A percentile compares a stretch with the other conserved stretches of the same genome.
Evolutionary conservation across 2,113 vertebrate species (phyloP).

Genomic region (Phycodurus eques): DNA sequence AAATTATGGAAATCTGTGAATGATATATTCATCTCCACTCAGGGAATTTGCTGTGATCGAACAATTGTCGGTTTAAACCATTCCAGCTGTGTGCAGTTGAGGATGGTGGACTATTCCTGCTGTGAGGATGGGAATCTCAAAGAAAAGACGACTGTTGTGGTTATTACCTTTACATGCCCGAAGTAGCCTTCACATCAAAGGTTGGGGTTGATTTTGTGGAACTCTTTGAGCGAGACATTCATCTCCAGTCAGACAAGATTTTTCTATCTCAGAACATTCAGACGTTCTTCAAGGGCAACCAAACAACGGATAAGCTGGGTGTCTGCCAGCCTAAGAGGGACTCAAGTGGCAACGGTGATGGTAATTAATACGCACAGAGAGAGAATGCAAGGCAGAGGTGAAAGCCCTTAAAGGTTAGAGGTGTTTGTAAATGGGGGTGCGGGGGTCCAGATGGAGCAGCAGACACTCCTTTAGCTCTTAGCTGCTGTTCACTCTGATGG

Average conservation of each 20-base stretch:
- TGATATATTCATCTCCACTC: too few relatives aligned
- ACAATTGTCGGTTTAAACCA: too few relatives aligned
- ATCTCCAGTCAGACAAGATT: background rate
- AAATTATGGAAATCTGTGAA: too few relatives aligned
- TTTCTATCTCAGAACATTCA: background rate
- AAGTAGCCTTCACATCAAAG: background rate
- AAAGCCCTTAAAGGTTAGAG: constrained; percentile 12
- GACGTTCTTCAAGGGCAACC: background rate
- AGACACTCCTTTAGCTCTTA: constrained; percentile 40
- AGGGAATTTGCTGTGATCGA: too few relatives aligned
- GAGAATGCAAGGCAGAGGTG: constrained; percentile 1
- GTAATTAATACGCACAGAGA: constrained; percentile 3
- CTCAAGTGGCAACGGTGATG: background rate
- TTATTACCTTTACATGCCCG: background rate
- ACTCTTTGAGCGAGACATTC: background rate
- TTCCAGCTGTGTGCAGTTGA: too few relatives aligned
- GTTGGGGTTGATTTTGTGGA: background rate
- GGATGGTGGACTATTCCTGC: background rate
- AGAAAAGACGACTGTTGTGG: background rate
- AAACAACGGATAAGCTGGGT: background rate
- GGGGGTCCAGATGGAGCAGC: constrained; percentile 54
- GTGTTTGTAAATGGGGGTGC: constrained; percentile 12
- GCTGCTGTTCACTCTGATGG: constrained; percentile 51
- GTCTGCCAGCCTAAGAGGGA: background rate
- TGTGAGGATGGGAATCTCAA: background rate